Evolutionary conservation across 2,888 invertebrate species (phyloP).

Genomic region (Leptopterna dolabrata): DNA sequence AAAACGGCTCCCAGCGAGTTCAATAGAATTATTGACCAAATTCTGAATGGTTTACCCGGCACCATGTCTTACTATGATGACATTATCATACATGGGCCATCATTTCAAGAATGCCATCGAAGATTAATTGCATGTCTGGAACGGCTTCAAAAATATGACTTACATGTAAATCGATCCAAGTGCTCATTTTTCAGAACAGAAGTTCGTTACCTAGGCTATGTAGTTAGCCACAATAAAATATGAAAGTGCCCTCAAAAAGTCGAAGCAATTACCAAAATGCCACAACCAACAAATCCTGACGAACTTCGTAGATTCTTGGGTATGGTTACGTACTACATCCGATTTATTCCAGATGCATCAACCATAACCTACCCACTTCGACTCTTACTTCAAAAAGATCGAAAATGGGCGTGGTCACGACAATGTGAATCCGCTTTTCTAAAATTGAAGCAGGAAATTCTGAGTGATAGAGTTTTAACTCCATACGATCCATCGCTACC

Average conservation of each 20-base stretch:
- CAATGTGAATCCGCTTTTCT: constrained; percentile 59
- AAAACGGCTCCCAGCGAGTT: neutral
- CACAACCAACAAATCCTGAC: neutral
- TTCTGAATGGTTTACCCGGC: neutral
- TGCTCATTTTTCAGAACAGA: constrained; percentile 32
- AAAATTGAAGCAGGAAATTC: constrained; percentile 60
- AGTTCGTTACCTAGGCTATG: constrained; percentile 38
- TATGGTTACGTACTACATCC: constrained; percentile 44
- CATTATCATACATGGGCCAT: constrained; percentile 56
- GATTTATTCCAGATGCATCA: constrained; percentile 44
- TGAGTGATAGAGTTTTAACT: constrained; percentile 58
- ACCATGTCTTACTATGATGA: neutral
- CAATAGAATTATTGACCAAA: neutral
- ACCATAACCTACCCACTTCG: constrained; percentile 57
- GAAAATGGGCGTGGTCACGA: constrained; percentile 52
- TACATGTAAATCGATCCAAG: neutral
- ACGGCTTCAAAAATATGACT: neutral
- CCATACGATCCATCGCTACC: constrained; percentile 60
- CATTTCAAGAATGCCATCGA: constrained; percentile 53
- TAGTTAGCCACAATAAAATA: constrained; percentile 26
- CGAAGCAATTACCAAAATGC: neutral
- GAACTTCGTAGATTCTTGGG: constrained; percentile 27
- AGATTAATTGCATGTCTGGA: neutral
- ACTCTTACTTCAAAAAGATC: constrained; percentile 53
- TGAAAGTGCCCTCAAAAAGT: constrained; percentile 29